Percentiles rank a stretch among this genome's conserved stretches.
phyloP scores from a whole-genome alignment of 2,797 vertebrate genomes.

The Bucorvus abyssinicus region DNA sequence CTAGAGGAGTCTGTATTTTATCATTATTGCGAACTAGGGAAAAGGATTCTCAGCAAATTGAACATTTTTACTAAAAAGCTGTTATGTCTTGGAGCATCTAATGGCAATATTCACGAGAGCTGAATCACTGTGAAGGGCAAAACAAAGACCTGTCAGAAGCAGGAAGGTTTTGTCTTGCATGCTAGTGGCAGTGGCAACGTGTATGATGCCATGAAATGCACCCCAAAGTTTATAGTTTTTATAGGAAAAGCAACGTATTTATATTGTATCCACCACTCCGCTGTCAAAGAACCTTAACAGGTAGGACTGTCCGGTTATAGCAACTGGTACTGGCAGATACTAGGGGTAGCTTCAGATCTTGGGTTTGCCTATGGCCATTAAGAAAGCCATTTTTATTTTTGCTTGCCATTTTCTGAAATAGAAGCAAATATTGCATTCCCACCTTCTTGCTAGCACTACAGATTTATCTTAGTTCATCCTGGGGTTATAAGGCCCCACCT shows the following conservation, averaged over 20 bases:
- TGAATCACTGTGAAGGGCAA: not conserved
- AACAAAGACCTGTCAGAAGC: not conserved
- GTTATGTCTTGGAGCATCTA: not conserved
- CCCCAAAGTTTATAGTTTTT: not conserved
- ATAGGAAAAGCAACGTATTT: not conserved
- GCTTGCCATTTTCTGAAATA: not conserved
- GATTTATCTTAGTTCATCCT: constrained; percentile 64
- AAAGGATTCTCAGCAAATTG: not conserved
- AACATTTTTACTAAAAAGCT: not conserved
- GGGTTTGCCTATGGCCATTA: not conserved
- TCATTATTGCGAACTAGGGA: not conserved
- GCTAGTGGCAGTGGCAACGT: not conserved
- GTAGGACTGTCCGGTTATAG: not conserved
- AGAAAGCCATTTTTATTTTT: not conserved
- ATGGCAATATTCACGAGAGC: not conserved
- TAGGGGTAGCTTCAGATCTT: not conserved
- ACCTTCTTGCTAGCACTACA: not conserved
- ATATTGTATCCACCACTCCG: not conserved
- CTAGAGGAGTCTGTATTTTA: not conserved
- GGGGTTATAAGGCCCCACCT: constrained; percentile 44
- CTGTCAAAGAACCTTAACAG: not conserved
- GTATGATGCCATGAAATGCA: not conserved
- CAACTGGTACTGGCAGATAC: not conserved
- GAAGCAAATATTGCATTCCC: not conserved
- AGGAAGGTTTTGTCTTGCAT: not conserved